Evolutionary conservation across 1,140 invertebrate genomes (phyloP), one percentile per base, ranked within the genome.

Genomic region (Zaprionus lachaisei): DNA sequence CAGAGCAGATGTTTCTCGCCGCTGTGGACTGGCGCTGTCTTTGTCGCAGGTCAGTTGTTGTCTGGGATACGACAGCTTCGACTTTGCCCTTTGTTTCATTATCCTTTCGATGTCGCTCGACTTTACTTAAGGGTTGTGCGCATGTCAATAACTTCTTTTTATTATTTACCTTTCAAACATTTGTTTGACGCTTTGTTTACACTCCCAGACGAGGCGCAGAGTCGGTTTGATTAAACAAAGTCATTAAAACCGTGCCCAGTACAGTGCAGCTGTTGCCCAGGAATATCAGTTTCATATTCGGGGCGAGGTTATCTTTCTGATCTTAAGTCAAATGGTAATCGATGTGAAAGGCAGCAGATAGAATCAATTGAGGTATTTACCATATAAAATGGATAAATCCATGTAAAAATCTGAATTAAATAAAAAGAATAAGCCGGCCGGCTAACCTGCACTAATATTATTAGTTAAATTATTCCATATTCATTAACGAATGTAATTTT

Each of bases 21-120:
- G 26, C 37, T 38, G 41, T 51, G 34, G 41, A 58, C 51, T 51
- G 44, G 61, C 57, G 64, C 71, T 79, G 69, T 66, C 63, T 89
- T 89, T 89, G 85, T 85, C 85, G 85, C 85, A 89, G 85, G 85
- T 89, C 86, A 89, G 85, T 89, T 86, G 83, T 17, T 71, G 79
- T 60, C 69, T 58, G 73, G 60, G 60, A 51, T 72, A 58, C 9
- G 2, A 7, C 31, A 34, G 70, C 63, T 17, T 57, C 24, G 61
- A 72, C 28, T 26, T 41, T 54, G 56, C 12, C 57, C 44, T 90
- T 81, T 74, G 34, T 81, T 75, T 66, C 55, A 66, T 62, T 72
- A 72, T 84, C 81, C 69, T 61, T 63, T 66, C 55, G 62, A 38
- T 62, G 66, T 66, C 49, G 62, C 47, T 62, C 41, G 71, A 63